Evolutionary conservation across 2,113 vertebrate species (phyloP).

Genomic region (Lepus europaeus): DNA sequence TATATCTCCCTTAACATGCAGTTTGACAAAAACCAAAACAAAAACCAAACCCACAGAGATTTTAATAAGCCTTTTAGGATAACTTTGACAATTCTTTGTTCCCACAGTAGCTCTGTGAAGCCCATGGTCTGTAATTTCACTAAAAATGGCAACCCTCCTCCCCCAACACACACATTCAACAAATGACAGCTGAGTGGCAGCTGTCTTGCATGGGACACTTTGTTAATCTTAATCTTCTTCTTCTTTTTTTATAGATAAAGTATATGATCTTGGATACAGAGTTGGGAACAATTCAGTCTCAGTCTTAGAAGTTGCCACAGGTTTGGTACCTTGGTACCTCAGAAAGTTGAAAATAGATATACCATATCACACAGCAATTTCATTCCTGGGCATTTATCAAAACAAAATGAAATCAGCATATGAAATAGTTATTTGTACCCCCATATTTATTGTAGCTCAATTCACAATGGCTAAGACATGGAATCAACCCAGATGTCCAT

Average conservation of each 20-base stretch:
- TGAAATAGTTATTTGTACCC: no score
- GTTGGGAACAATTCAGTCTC: not conserved
- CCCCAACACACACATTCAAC: not conserved
- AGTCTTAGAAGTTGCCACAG: not conserved
- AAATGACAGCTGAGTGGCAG: not conserved
- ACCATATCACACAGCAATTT: no score
- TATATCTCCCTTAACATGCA: not conserved
- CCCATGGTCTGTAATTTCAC: not conserved
- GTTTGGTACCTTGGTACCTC: not conserved
- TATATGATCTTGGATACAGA: not conserved
- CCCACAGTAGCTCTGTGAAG: not conserved
- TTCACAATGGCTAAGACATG: no score
- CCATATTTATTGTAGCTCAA: no score
- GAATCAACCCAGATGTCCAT: no score
- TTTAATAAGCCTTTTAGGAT: not conserved
- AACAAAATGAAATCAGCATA: no score
- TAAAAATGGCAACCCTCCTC: not conserved
- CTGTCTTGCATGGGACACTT: not conserved
- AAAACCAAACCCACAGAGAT: not conserved
- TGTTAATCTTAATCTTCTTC: not conserved
- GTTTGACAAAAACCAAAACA: not conserved
- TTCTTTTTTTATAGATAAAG: no score
- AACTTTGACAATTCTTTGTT: not conserved
- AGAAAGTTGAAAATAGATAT: no score
- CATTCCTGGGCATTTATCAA: no score